A percentile compares a stretch with the other conserved stretches of the same genome.
These are phyloP conservation scores for Drosophila lacteicornis DNA, from an alignment of 1,140 invertebrate genomes.

Conservation along the genomic window DNA sequence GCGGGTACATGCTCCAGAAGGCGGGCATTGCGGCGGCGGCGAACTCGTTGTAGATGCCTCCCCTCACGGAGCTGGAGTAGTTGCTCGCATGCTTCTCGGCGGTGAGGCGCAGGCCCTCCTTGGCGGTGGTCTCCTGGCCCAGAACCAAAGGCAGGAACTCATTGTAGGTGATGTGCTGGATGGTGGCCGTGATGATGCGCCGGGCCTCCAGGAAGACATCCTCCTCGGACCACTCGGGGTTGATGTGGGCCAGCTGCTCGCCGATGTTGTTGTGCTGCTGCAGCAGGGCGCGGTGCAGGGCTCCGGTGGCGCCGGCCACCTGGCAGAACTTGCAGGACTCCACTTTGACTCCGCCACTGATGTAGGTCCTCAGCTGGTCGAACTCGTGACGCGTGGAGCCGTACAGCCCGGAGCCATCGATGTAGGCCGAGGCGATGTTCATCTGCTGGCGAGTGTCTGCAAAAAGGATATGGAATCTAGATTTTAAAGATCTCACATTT, in stretches of 20 bases:
- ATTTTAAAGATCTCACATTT: accelerated
- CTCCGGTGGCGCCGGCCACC: slow-evolving; percentile 85
- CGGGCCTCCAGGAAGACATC: slow-evolving; percentile 92
- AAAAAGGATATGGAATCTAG: neutral
- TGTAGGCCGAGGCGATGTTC: slow-evolving; percentile 94
- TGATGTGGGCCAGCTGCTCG: slow-evolving; percentile 89
- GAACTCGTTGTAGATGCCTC: slow-evolving; percentile 87
- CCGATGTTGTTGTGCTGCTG: slow-evolving; percentile 94
- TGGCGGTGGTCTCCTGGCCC: slow-evolving; percentile 85
- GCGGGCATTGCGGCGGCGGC: slow-evolving; percentile 91
- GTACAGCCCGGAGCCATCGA: slow-evolving; percentile 95
- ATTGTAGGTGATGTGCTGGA: slow-evolving; percentile 95
- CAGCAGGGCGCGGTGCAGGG: slow-evolving; percentile 89
- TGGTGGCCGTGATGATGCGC: slow-evolving; percentile 90
- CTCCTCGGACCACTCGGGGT: slow-evolving; percentile 94
- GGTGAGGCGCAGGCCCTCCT: slow-evolving; percentile 84
- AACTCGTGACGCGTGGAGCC: slow-evolving; percentile 90
- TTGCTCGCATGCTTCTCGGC: slow-evolving; percentile 85
- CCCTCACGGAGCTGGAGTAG: slow-evolving; percentile 91
- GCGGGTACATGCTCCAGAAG: slow-evolving; percentile 90
- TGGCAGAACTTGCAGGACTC: slow-evolving; percentile 86
- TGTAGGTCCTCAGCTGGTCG: slow-evolving; percentile 90
- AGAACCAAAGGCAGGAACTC: slow-evolving; percentile 93
- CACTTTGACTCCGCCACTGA: slow-evolving; percentile 89
- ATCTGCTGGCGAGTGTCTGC: slow-evolving; percentile 91